Percentiles rank a stretch among this genome's conserved stretches.
phyloP scores from a whole-genome alignment of 2,113 vertebrate genomes.

The Etheostoma spectabile region DNA sequence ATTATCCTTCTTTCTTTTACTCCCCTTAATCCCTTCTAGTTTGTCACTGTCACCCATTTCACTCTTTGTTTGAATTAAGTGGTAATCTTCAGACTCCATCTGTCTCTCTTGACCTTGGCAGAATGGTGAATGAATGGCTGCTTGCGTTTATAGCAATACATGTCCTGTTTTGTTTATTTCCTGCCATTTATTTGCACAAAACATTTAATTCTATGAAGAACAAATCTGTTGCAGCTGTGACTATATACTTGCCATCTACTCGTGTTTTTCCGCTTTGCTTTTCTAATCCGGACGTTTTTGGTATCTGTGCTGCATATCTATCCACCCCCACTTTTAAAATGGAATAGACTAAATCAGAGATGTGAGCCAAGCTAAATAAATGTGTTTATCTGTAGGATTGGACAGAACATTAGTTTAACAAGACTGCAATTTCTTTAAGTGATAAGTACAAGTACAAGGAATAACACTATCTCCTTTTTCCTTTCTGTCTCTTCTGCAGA shows the following conservation, averaged over 20 bases:
- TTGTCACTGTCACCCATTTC: conserved; percentile 35
- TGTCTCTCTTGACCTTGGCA: conserved; percentile 36
- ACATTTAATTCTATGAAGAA: neutral
- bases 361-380: neutral
- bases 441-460: neutral
- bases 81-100: conserved; percentile 64
- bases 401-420: neutral
- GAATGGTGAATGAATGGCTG: conserved; percentile 4
- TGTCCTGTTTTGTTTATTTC: neutral
- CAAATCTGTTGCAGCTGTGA: neutral
- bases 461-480: neutral
- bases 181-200: conserved; percentile 4
- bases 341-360: neutral
- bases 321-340: neutral
- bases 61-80: conserved; percentile 34
- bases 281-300: neutral
- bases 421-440: neutral
- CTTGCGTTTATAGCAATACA: conserved; percentile 2
- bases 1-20: conserved; percentile 40
- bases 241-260: conserved; percentile 4
- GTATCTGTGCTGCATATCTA: neutral
- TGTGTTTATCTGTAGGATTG: neutral
- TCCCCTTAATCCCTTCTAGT: conserved; percentile 40
- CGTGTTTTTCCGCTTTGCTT: neutral
- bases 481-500: conserved; percentile 80